A percentile compares a stretch with the other conserved stretches of the same genome.
These are phyloP conservation scores for Tinea pellionella DNA, from an alignment of 2,888 invertebrate genomes.

Conservation along the genomic window DNA sequence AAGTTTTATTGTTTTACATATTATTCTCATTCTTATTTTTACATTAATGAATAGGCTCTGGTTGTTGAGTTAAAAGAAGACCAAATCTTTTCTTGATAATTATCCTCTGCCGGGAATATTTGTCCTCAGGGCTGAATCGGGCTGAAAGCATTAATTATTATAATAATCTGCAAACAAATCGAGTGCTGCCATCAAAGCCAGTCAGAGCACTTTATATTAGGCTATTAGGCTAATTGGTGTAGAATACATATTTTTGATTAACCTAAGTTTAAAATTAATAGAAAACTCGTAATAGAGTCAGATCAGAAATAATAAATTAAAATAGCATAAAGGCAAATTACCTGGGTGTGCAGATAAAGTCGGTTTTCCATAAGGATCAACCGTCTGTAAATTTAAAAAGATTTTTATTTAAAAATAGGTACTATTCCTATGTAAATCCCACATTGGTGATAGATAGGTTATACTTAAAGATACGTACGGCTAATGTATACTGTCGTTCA, in stretches of 20 bases:
- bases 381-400: constrained; percentile 72
- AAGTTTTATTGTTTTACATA: no score
- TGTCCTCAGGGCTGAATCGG: constrained; percentile 95
- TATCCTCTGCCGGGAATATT: constrained; percentile 89
- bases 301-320: neutral
- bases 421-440: neutral
- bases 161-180: neutral
- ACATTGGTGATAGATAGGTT: neutral
- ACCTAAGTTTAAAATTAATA: no score
- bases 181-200: neutral
- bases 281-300: no score
- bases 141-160: constrained; percentile 66
- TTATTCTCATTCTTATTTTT: neutral
- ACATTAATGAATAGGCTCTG: constrained; percentile 74
- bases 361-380: constrained; percentile 81
- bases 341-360: constrained; percentile 92
- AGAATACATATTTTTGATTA: no score
- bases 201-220: no score
- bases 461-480: constrained; percentile 64
- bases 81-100: constrained; percentile 91
- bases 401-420: neutral
- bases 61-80: constrained; percentile 85
- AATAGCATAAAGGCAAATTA: constrained; percentile 23
- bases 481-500: constrained; percentile 86
- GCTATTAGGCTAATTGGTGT: no score